phyloP scores from a whole-genome alignment of 2,113 vertebrate genomes.

The Eulemur rufifrons region DNA sequence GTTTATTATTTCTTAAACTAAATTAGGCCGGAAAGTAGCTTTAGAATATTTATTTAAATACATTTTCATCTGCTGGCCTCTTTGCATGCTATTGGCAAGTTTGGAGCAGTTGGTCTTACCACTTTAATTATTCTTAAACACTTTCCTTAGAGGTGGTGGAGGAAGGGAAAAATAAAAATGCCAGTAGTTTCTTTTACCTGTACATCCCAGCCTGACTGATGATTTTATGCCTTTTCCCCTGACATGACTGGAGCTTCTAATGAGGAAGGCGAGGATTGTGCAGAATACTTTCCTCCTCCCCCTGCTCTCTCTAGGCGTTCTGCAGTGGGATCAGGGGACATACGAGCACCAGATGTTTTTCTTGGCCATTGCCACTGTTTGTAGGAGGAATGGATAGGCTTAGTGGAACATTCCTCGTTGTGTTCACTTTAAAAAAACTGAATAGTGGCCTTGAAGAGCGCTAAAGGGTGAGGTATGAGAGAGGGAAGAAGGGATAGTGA shows the following conservation, averaged over 20 bases:
- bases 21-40: constrained; percentile 8
- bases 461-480: not conserved
- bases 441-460: not conserved
- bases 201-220: not conserved
- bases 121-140: not conserved
- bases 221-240: not conserved
- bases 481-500: not conserved
- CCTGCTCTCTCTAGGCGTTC: not conserved
- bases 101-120: not conserved
- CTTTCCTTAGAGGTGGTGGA: not conserved
- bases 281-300: not conserved
- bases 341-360: constrained; percentile 39
- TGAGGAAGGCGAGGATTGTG: not conserved
- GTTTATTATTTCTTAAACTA: constrained; percentile 25
- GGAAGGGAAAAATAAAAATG: not conserved
- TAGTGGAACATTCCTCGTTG: not conserved
- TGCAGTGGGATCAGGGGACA: not conserved
- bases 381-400: not conserved
- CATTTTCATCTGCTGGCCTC: not conserved
- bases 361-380: not conserved
- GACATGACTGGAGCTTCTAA: not conserved
- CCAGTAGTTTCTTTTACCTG: not conserved
- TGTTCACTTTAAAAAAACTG: not conserved
- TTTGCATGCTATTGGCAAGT: not conserved
- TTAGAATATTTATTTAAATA: not conserved